Evolutionary conservation across 2,797 vertebrate species (phyloP).

Genomic region (Crocodylus rhombifer): DNA sequence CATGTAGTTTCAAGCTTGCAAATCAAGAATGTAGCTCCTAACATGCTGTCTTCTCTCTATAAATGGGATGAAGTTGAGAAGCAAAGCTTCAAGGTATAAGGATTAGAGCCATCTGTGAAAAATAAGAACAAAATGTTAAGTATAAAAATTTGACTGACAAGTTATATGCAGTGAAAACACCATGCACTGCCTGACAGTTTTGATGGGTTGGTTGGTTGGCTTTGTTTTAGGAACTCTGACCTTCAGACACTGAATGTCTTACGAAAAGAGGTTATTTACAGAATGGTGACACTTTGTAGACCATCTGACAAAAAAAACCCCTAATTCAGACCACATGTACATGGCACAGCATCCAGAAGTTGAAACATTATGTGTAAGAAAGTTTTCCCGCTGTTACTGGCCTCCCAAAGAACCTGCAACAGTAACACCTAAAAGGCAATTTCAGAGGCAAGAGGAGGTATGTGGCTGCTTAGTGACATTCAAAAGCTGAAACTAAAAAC

Average conservation of each 20-base stretch:
- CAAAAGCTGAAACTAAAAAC: not conserved
- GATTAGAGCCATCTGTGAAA: slow-evolving; percentile 89
- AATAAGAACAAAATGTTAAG: slow-evolving; percentile 53
- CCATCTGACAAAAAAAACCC: not conserved
- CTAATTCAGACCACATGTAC: not conserved
- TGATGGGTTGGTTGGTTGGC: not conserved
- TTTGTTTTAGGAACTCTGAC: not conserved
- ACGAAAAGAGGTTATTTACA: not conserved
- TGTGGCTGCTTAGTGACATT: not conserved
- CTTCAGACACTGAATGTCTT: not conserved
- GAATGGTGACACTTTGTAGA: not conserved
- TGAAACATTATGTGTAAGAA: not conserved
- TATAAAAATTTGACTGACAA: not conserved
- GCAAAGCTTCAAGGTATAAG: slow-evolving; percentile 97
- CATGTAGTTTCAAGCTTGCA: slow-evolving; percentile 78
- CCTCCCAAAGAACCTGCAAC: not conserved
- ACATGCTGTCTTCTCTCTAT: slow-evolving; percentile 82
- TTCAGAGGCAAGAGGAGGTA: not conserved
- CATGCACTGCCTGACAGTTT: not conserved
- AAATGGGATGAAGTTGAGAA: slow-evolving; percentile 94
- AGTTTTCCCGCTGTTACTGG: not conserved
- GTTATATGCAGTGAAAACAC: not conserved
- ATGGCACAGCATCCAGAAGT: not conserved
- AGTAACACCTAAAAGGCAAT: not conserved
- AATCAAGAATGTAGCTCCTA: slow-evolving; percentile 70